These are phyloP conservation scores for Drosophila longiperda DNA, from an alignment of 2,888 invertebrate genomes.

Conservation along the genomic window DNA sequence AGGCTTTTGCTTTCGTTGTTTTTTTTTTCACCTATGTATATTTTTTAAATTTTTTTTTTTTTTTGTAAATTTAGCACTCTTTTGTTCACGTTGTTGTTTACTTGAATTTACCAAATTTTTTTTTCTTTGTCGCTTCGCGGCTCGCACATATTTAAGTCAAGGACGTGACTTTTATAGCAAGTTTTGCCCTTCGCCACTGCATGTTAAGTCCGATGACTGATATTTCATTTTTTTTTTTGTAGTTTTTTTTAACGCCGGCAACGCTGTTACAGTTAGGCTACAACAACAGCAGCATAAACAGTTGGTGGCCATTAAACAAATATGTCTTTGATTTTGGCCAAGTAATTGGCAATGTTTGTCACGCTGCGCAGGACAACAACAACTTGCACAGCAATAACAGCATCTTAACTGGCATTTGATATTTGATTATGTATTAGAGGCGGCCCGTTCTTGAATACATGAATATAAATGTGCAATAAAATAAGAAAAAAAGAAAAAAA, in stretches of 20 bases:
- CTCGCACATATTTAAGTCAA: conserved; percentile 64
- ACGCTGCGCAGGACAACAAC: conserved; percentile 29
- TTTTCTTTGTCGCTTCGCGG: conserved; percentile 31
- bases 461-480: conserved; percentile 6
- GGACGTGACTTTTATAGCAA: conserved; percentile 75
- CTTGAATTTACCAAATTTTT: conserved; percentile 26
- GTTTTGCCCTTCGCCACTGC: conserved; percentile 60
- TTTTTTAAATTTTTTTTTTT: conserved; percentile 1
- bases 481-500: neutral
- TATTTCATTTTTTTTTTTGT: neutral
- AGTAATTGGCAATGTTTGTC: conserved; percentile 51
- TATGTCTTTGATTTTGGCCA: conserved; percentile 46
- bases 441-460: conserved; percentile 14
- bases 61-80: conserved; percentile 8
- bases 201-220: conserved; percentile 4
- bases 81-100: conserved; percentile 14
- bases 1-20: neutral
- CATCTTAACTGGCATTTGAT: conserved; percentile 28
- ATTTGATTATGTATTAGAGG: conserved; percentile 37
- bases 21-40: conserved; percentile 5
- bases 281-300: conserved; percentile 17
- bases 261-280: neutral
- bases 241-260: neutral
- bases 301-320: conserved; percentile 44
- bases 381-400: conserved; percentile 13